Evolutionary conservation across 2,113 vertebrate genomes (phyloP), one percentile per base, ranked within the genome.

Genomic region (Lepidothrix coronata): DNA sequence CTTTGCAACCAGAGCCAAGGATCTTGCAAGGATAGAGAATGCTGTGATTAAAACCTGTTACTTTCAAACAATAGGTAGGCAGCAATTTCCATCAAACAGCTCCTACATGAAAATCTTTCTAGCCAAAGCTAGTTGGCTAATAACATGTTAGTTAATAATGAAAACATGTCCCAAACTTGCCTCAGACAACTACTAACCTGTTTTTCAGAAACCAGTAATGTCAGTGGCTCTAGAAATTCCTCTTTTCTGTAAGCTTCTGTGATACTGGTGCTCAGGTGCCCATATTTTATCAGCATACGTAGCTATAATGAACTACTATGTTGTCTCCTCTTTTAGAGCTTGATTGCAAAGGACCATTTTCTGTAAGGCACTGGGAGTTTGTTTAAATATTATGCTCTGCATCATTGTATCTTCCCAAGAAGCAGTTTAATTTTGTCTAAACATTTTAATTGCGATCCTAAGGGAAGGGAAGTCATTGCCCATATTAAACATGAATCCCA

Each of bases 361-460:
- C 81, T 88, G 70, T 80, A 83, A 74, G 74, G 68, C 55, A 5
- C 66, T 61, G 30, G 33, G 92, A 93, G 58, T 82, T 85, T 73
- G 80, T 95, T 97, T 95, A 94, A 97, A 96, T 75, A 93, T 71
- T 95, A 41, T 65, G 62, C 52, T 95, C 57, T 18, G 55, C 86
- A 86, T 95, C 88, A 54, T 48, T 89, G 83, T 71, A 80, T 90
- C 85, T 96, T 94, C 91, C 94, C 91, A 80, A 96, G 89, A 93
- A 96, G 93, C 90, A 59, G 72, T 95, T 93, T 96, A 94, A 95
- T 95, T 97, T 94, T 86, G 86, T 94, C 81, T 87, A 96, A 96
- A 93, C 89, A 94, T 88, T 97, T 98, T 97, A 97, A 97, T 97
- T 95, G 94, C 8, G 0, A 77, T 97, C 92, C 92, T 93, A 88